Evolutionary conservation across 1,140 invertebrate species (phyloP).

Genomic region (Ephestia elutella): DNA sequence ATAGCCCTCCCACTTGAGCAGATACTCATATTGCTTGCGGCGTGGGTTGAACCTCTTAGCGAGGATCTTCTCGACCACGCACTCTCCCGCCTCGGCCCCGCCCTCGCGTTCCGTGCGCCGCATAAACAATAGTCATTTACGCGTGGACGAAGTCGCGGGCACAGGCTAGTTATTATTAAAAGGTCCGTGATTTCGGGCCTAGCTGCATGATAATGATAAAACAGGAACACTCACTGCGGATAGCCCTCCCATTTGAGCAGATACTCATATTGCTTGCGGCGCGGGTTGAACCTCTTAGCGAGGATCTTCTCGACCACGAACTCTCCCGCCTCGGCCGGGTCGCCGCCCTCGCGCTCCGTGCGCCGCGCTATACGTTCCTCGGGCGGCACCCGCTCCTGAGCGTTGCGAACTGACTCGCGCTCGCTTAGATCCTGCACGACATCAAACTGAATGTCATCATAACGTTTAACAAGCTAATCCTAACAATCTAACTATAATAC

Average conservation of each 20-base stretch:
- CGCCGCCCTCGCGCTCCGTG: constrained; percentile 56
- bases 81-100: constrained; percentile 75
- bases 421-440: background rate
- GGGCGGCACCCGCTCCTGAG: constrained; percentile 65
- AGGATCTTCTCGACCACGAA: constrained; percentile 86
- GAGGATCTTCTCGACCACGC: constrained; percentile 84
- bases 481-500: too few species aligned
- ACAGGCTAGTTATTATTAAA: too few species aligned
- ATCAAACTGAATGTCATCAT: background rate
- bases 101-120: constrained; percentile 61
- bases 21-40: constrained; percentile 83
- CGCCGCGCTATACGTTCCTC: constrained; percentile 65
- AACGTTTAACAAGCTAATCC: too few species aligned
- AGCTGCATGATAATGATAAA: too few species aligned
- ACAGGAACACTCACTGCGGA: constrained; percentile 75
- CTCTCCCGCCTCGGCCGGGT: constrained; percentile 73
- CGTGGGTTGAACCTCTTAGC: constrained; percentile 86
- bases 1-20: too few species aligned
- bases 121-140: too few species aligned
- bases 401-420: constrained; percentile 47
- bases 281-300: constrained; percentile 85
- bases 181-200: too few species aligned
- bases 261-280: constrained; percentile 85
- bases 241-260: constrained; percentile 88
- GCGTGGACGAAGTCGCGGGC: too few species aligned